Percentiles rank a stretch among this genome's conserved stretches.
Conservation (phyloP, 2,888 invertebrate species). For the Lepidochrysops patricia region DNA sequence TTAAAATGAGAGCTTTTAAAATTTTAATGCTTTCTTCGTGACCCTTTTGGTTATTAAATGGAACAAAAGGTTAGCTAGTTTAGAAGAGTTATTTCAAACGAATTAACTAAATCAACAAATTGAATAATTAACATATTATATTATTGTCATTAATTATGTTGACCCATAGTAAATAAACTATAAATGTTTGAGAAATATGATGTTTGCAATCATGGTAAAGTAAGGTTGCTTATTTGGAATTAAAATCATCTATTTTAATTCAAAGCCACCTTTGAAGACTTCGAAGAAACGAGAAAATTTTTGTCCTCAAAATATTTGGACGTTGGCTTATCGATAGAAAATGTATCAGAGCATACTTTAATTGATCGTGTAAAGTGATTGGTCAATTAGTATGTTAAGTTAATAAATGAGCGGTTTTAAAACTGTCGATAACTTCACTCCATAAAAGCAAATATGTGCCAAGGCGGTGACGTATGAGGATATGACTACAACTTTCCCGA, state of each 20-base stretch:
- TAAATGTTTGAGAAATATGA: not conserved
- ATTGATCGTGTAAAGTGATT: not conserved
- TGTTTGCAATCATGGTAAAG: not conserved
- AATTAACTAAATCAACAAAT: no score
- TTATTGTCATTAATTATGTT: no score
- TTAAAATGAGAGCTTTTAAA: no score
- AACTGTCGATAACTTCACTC: not conserved
- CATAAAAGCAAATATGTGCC: slow-evolving; percentile 21
- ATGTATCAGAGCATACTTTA: not conserved
- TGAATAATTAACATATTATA: not conserved
- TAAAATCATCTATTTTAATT: not conserved
- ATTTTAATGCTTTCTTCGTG: no score
- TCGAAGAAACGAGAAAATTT: not conserved
- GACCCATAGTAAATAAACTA: not conserved
- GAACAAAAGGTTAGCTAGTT: no score
- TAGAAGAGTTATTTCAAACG: no score
- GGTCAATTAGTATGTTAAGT: not conserved
- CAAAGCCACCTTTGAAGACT: not conserved
- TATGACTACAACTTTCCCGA: not conserved
- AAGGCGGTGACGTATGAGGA: slow-evolving; percentile 15
- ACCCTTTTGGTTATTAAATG: no score
- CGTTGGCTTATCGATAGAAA: not conserved
- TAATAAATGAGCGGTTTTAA: not conserved
- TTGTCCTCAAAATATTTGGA: not conserved
- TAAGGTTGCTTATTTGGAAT: not conserved